These are phyloP conservation scores for Lamellibrachia luymesi DNA, from an alignment of 1,140 invertebrate species.

Conservation along the genomic window DNA sequence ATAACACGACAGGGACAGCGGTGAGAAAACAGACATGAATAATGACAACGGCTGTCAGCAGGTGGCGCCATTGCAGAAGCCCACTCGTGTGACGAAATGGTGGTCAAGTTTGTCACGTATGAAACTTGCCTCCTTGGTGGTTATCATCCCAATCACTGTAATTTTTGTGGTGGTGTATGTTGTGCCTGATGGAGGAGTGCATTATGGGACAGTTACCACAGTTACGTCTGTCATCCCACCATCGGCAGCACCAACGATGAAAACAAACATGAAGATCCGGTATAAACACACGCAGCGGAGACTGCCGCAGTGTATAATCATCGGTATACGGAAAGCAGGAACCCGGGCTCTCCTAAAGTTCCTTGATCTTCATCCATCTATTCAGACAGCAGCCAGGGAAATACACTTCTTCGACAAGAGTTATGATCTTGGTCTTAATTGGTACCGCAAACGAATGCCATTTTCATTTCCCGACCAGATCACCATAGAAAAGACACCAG, in stretches of 20 bases:
- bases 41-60: background rate
- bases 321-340: slow-evolving; percentile 58
- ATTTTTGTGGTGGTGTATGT: background rate
- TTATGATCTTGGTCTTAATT: slow-evolving; percentile 55
- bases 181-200: background rate
- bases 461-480: slow-evolving; percentile 48
- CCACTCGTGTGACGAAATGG: background rate
- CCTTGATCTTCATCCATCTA: slow-evolving; percentile 55
- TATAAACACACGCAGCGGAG: slow-evolving; percentile 27
- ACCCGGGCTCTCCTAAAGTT: slow-evolving; percentile 58
- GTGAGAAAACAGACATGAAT: background rate
- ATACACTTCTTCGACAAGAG: slow-evolving; percentile 58
- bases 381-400: slow-evolving; percentile 46
- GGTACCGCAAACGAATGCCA: slow-evolving; percentile 56
- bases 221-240: background rate
- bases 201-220: background rate
- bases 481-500: slow-evolving; percentile 61
- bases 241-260: background rate
- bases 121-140: background rate
- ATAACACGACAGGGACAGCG: background rate
- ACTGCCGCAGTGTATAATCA: slow-evolving; percentile 53
- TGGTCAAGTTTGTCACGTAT: background rate
- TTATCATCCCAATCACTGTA: background rate
- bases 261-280: slow-evolving; percentile 12
- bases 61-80: background rate